Evolutionary conservation across 2,888 invertebrate species (phyloP).

Genomic region (Mesorhabditis spiculigera): DNA sequence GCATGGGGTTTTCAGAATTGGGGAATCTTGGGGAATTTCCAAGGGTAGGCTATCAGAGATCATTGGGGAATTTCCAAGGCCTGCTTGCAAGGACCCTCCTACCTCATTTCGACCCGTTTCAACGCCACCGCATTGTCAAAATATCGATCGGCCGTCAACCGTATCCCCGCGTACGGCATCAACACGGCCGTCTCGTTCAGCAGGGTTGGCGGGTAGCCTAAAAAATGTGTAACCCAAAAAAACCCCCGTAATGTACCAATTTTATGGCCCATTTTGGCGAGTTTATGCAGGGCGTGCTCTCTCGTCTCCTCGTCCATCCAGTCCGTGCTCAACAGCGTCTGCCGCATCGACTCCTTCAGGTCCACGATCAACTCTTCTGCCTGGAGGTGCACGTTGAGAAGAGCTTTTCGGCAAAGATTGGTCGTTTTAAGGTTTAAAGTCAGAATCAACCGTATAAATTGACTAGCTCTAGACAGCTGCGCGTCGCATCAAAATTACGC

Average conservation of each 20-base stretch:
- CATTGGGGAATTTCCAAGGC: no score
- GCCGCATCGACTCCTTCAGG: constrained; percentile 39
- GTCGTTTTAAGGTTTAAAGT: no score
- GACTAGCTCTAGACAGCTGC: no score
- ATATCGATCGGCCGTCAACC: constrained; percentile 36
- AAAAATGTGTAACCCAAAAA: not conserved
- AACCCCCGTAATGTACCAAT: constrained; percentile 26
- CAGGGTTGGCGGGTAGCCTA: constrained; percentile 31
- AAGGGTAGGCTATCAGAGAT: no score
- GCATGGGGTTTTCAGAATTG: no score
- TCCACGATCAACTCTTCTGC: constrained; percentile 39
- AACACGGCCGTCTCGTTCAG: constrained; percentile 41
- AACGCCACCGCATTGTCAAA: constrained; percentile 46
- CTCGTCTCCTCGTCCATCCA: constrained; percentile 53
- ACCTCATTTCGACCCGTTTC: constrained; percentile 35
- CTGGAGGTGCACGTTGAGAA: constrained; percentile 12
- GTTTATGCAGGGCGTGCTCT: constrained; percentile 39
- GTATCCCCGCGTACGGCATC: constrained; percentile 37
- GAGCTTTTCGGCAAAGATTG: no score
- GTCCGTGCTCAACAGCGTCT: constrained; percentile 40
- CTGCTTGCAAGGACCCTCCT: not conserved
- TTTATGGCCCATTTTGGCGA: constrained; percentile 45
- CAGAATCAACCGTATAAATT: no score
- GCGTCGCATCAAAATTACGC: no score
- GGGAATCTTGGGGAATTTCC: no score